Evolutionary conservation across 2,113 vertebrate genomes (phyloP).

Genomic region (Cyprinodon brontotheroides): DNA sequence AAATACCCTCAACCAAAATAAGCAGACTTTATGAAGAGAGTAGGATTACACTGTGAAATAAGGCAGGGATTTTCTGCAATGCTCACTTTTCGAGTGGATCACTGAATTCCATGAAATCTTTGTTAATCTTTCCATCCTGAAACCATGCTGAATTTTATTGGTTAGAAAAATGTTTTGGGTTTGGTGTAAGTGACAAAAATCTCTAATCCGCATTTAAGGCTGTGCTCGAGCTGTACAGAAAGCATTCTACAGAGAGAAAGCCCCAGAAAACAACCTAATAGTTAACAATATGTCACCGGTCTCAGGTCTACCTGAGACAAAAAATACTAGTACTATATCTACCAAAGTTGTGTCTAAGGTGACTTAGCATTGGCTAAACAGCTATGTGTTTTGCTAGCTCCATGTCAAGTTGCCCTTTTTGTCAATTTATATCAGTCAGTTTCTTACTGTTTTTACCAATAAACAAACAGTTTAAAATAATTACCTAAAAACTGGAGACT

Average conservation of each 20-base stretch:
- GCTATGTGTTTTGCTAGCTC: background rate
- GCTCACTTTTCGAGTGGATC: slow-evolving; percentile 47
- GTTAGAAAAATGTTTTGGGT: slow-evolving; percentile 20
- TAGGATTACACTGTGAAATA: slow-evolving; percentile 56
- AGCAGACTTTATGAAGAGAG: slow-evolving; percentile 35
- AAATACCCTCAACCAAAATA: slow-evolving; percentile 40
- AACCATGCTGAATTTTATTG: slow-evolving; percentile 38
- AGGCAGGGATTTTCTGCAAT: slow-evolving; percentile 27
- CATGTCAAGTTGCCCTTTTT: background rate
- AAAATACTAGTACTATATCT: background rate
- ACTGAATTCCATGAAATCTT: slow-evolving; percentile 42
- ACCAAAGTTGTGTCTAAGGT: background rate
- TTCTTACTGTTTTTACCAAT: no score
- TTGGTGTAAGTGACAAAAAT: slow-evolving; percentile 3
- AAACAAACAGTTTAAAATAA: no score
- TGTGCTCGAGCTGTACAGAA: background rate
- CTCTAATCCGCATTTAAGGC: background rate
- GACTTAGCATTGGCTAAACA: no score
- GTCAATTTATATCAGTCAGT: background rate
- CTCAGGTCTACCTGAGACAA: background rate
- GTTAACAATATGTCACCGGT: background rate
- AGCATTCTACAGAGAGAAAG: background rate
- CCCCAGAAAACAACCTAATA: background rate
- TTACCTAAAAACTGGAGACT: no score
- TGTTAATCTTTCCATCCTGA: slow-evolving; percentile 44